Evolutionary conservation across 2,888 invertebrate genomes (phyloP).

Genomic region (Meganola albula): DNA sequence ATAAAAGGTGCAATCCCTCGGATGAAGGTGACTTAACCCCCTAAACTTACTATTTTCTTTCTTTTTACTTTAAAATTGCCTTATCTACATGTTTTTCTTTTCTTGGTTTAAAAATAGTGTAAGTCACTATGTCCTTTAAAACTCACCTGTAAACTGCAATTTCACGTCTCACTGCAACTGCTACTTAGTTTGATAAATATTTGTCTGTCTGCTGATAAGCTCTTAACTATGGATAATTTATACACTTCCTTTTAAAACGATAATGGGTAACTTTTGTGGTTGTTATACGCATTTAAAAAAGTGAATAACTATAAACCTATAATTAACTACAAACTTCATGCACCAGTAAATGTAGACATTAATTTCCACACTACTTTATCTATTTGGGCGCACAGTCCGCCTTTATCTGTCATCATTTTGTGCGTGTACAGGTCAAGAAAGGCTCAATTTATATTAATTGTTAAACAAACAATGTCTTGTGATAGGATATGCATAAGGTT

Average conservation of each 20-base stretch:
- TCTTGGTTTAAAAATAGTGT: no score
- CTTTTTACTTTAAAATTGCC: no score
- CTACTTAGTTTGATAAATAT: conserved; percentile 62
- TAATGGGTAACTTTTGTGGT: conserved; percentile 71
- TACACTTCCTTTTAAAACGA: conserved; percentile 69
- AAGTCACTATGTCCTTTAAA: conserved; percentile 27
- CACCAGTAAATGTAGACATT: conserved; percentile 78
- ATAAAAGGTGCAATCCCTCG: no score
- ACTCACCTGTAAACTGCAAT: conserved; percentile 45
- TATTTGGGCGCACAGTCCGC: conserved; percentile 75
- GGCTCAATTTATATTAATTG: conserved; percentile 40
- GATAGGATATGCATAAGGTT: conserved; percentile 40
- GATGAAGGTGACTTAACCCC: no score
- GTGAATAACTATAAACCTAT: conserved; percentile 72
- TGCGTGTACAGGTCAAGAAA: conserved; percentile 45
- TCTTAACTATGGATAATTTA: conserved; percentile 58
- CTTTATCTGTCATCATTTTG: conserved; percentile 76
- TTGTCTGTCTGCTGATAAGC: conserved; percentile 58
- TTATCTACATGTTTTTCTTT: no score
- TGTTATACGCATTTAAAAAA: conserved; percentile 68
- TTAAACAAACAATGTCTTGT: conserved; percentile 36
- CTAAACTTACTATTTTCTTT: no score
- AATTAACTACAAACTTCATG: conserved; percentile 77
- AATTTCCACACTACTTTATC: conserved; percentile 78
- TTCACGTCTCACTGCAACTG: conserved; percentile 51